Evolutionary conservation across 2,888 invertebrate genomes (phyloP).

Genomic region (Drosophila parthenogenetica): DNA sequence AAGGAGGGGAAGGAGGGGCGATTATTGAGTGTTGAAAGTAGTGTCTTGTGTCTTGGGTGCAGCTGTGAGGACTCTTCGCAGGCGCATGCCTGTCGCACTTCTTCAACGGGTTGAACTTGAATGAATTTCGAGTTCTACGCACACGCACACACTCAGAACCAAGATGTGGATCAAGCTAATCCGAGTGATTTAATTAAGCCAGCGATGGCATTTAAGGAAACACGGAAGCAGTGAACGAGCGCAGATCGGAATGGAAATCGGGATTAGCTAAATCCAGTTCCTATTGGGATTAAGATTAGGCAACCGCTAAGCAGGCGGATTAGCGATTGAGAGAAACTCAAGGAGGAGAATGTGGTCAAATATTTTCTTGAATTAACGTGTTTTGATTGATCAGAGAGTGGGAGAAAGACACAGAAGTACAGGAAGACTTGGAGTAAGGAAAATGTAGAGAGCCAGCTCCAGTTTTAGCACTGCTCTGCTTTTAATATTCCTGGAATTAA

Average conservation of each 20-base stretch:
- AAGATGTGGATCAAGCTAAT: slow-evolving; percentile 45
- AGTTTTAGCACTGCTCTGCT: neutral
- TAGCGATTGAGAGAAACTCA: slow-evolving; percentile 31
- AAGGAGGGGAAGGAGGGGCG: slow-evolving; percentile 13
- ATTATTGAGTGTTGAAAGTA: slow-evolving; percentile 1
- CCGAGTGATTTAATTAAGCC: slow-evolving; percentile 65
- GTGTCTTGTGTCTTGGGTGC: slow-evolving; percentile 36
- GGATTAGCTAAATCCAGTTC: slow-evolving; percentile 65
- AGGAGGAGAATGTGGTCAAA: neutral
- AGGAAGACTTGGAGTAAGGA: neutral
- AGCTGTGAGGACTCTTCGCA: slow-evolving; percentile 24
- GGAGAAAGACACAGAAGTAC: too few relatives aligned
- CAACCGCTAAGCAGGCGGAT: slow-evolving; percentile 60
- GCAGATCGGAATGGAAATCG: slow-evolving; percentile 1
- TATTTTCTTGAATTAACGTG: neutral
- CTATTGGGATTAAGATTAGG: slow-evolving; percentile 69
- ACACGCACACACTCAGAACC: slow-evolving; percentile 2
- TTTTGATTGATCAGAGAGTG: neutral
- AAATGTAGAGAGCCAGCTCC: neutral
- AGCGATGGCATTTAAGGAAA: slow-evolving; percentile 35
- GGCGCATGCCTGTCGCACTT: slow-evolving; percentile 62
- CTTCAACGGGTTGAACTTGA: slow-evolving; percentile 35
- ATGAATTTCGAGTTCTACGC: slow-evolving; percentile 12
- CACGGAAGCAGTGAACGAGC: slow-evolving; percentile 24
- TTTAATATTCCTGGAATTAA: slow-evolving; percentile 19